A percentile compares a stretch with the other conserved stretches of the same genome.
phyloP scores from a whole-genome alignment of 92 coral and sea anemone genomes.

The Palythoa caribaeorum region DNA sequence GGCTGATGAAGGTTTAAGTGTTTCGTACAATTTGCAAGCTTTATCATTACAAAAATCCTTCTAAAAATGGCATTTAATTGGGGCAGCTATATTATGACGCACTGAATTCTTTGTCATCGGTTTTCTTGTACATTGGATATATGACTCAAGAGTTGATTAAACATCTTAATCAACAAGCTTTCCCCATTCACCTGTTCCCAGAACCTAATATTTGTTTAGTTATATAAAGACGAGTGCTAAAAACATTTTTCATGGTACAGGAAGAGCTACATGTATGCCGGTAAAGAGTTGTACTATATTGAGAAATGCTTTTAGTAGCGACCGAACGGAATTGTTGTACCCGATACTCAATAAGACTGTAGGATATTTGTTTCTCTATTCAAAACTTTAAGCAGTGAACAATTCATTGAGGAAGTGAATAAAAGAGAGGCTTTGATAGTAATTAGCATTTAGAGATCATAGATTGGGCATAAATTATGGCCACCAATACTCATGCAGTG shows the following conservation, averaged over 20 bases:
- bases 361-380: conserved; percentile 11
- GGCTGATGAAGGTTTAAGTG: not conserved
- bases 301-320: not conserved
- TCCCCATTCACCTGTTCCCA: conserved; percentile 29
- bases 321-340: not conserved
- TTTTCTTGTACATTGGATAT: not conserved
- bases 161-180: not conserved
- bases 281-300: not conserved
- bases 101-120: not conserved
- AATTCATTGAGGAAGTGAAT: conserved; percentile 28
- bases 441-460: conserved; percentile 87
- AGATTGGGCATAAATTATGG: conserved; percentile 46
- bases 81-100: conserved; percentile 1
- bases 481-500: conserved; percentile 72
- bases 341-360: not conserved
- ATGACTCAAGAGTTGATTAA: conserved; percentile 25
- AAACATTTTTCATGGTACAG: not conserved
- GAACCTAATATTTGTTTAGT: not conserved
- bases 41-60: not conserved
- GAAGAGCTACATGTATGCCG: not conserved
- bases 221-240: not conserved
- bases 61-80: not conserved
- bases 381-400: conserved; percentile 11
- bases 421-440: conserved; percentile 43
- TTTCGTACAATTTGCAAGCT: not conserved